Conservation (phyloP, 2,888 invertebrate species). For the Drosophila lutescens region DNA sequence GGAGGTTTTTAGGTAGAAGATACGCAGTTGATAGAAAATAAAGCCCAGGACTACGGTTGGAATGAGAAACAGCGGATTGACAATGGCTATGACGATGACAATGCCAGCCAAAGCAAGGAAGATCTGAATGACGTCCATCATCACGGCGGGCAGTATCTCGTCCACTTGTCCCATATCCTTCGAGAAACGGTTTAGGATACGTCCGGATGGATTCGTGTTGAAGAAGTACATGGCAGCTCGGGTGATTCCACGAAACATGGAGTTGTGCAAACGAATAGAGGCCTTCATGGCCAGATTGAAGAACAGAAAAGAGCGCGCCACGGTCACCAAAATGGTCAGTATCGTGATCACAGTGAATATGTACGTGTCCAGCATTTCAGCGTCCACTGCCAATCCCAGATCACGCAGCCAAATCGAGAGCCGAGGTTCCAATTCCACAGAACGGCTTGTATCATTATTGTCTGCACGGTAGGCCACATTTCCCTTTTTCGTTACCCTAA, state of each 20-base stretch:
- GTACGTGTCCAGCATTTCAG: conserved; percentile 83
- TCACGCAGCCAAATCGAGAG: conserved; percentile 60
- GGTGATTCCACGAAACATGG: conserved; percentile 93
- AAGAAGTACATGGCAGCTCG: conserved; percentile 94
- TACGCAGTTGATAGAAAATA: conserved; percentile 90
- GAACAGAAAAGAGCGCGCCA: conserved; percentile 84
- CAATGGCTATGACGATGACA: conserved; percentile 90
- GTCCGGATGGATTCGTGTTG: conserved; percentile 92
- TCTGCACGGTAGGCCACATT: conserved; percentile 20
- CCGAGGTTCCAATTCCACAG: conserved; percentile 49
- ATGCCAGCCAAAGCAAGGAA: conserved; percentile 92
- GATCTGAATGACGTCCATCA: conserved; percentile 87
- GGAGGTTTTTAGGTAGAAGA: conserved; percentile 91
- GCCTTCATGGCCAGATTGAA: conserved; percentile 89
- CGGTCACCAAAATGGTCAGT: conserved; percentile 82
- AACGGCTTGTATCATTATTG: conserved; percentile 48
- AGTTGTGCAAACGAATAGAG: conserved; percentile 91
- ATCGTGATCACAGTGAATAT: conserved; percentile 85
- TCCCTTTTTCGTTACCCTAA: conserved; percentile 71
- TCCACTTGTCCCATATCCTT: conserved; percentile 91
- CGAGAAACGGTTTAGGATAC: conserved; percentile 94
- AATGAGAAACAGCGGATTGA: conserved; percentile 90
- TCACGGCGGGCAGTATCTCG: conserved; percentile 83
- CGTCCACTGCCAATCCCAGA: conserved; percentile 61
- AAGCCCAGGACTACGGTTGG: conserved; percentile 89